phyloP scores from a whole-genome alignment of 2,113 vertebrate genomes.

The Phalacrocorax aristotelis region DNA sequence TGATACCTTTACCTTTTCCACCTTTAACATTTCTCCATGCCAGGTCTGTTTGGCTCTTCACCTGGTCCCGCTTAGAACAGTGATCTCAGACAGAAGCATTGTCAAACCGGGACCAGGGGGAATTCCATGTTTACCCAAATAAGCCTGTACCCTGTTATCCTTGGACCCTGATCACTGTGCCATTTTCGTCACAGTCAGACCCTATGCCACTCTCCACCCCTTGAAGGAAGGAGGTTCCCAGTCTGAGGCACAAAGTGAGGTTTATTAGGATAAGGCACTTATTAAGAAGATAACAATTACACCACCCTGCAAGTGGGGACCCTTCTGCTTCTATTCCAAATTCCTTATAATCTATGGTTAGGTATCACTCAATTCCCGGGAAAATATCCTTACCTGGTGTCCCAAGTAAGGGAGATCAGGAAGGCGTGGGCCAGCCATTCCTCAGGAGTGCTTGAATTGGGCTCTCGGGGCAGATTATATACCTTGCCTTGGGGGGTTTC shows the following conservation, averaged over 20 bases:
- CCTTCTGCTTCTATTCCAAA: not conserved
- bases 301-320: not conserved
- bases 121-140: no score
- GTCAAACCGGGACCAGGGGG: no score
- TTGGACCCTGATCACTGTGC: no score
- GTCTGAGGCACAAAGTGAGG: not conserved
- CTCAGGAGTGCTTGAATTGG: fast-evolving
- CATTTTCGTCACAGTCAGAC: no score
- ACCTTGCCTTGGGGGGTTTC: not conserved
- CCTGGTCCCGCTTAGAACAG: no score
- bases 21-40: no score
- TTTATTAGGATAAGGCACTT: not conserved
- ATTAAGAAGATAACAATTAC: not conserved
- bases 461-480: not conserved
- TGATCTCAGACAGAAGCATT: no score
- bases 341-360: not conserved
- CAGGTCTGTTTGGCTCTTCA: no score
- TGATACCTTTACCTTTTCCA: no score
- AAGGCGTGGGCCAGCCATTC: fast-evolving
- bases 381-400: not conserved
- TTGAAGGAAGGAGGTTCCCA: not conserved
- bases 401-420: not conserved
- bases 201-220: no score
- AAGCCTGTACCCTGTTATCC: no score
- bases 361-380: not conserved